These are phyloP conservation scores for Oreocharis arfaki DNA, from an alignment of 2,113 vertebrate species.

Conservation along the genomic window DNA sequence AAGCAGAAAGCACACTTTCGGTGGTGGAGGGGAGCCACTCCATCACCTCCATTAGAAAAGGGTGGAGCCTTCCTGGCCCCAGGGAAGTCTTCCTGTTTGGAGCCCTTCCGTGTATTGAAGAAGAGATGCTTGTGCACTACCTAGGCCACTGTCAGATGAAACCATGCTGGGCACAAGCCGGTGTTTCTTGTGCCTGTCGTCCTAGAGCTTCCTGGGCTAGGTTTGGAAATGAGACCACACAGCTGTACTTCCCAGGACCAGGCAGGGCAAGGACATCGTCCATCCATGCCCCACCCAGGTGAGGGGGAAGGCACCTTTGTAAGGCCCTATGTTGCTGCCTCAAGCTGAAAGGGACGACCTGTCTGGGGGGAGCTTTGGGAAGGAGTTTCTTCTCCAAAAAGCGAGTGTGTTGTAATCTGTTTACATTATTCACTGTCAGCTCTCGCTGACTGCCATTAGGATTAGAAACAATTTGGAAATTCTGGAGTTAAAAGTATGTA, in stretches of 20 bases:
- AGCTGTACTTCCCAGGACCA: background rate
- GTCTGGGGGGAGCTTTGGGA: background rate
- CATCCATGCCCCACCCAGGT: accelerated
- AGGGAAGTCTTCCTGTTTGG: background rate
- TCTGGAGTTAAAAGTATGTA: conserved; percentile 28
- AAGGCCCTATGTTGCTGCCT: background rate
- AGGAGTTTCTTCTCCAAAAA: background rate
- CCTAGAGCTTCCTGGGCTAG: background rate
- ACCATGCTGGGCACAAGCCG: accelerated
- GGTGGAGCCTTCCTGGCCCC: background rate
- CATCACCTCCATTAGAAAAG: background rate
- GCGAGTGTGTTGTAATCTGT: background rate
- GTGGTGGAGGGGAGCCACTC: background rate
- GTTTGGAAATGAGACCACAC: background rate
- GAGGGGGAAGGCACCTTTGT: background rate
- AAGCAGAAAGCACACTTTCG: background rate
- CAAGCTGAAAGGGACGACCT: accelerated
- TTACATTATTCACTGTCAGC: background rate
- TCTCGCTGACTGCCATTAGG: background rate
- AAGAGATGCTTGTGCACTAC: background rate
- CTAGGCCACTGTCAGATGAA: background rate
- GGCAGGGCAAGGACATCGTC: background rate
- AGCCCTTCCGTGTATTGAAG: background rate
- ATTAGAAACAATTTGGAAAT: background rate
- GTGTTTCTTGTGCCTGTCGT: background rate